Evolutionary conservation across 37 sponge, comb jelly and placozoan genomes (phyloP), one percentile per base, ranked within the genome.

Genomic region (Beroe ovata): DNA sequence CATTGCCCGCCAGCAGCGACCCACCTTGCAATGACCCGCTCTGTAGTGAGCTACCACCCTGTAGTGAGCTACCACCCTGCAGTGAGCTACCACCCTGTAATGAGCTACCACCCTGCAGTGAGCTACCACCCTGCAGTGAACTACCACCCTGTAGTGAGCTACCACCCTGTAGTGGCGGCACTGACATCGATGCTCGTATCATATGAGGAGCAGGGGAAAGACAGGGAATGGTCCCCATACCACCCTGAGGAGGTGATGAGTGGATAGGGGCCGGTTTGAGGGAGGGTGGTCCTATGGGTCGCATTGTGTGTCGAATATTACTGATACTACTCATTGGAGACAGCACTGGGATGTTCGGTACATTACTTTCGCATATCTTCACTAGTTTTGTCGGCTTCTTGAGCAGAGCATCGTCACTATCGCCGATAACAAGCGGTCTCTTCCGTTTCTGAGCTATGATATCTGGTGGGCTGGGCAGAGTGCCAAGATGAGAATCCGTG

Each of bases 251-350:
- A 8, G 69, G 30, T 8, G 69, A 66, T 6, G 69, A 66, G 54
- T 77, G 84, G 35, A 77, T 77, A 0, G 84, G 84, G 84, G 84
- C 84, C 16, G 84, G 84, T 77, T 77, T 77, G 26, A 77, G 84
- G 33, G 84, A 42, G 4, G 84, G 84, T 1, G 84, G 84, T 4
- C 84, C 84, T 1, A 77, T 42, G 28, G 84, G 84, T 19, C 54
- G 35, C 54, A 39, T 42, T 8, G 54, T 19, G 28, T 39, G 84
- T 42, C 84, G 38, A 28, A 77, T 77, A 25, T 42, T 39, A 3
- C 36, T 21, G 8, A 42, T 19, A 32, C 84, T 35, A 16, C 42
- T 41, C 54, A 42, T 42, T 22, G 84, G 84, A 21, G 84, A 77
- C 11, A 77, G 38, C 3, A 42, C 42, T 11, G 84, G 84, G 4